Evolutionary conservation across 35 echinoderm and acorn worm species (phyloP).

Genomic region (Heliocidaris erythrogramma): DNA sequence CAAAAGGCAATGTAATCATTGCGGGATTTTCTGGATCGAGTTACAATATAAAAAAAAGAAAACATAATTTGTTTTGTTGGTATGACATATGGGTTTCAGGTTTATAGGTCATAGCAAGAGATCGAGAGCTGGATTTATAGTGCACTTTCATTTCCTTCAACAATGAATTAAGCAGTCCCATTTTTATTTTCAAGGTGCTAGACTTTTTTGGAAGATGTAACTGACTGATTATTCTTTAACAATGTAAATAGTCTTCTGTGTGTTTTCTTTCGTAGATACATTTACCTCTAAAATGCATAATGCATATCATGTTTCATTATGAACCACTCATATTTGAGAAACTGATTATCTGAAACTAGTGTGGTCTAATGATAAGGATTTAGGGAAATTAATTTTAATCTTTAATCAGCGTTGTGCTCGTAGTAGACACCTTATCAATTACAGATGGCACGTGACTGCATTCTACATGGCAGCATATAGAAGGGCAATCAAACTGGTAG

Average conservation of each 20-base stretch:
- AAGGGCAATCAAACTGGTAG: neutral
- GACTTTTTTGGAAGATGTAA: too few species aligned
- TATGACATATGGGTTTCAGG: neutral
- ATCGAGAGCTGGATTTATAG: neutral
- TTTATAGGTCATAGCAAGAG: neutral
- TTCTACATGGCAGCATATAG: neutral
- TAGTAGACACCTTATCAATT: conserved; percentile 4
- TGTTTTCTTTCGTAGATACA: neutral
- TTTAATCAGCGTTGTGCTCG: neutral
- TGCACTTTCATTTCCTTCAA: neutral
- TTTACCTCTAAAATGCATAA: neutral
- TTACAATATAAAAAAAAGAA: neutral
- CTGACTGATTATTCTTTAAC: neutral
- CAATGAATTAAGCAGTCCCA: neutral
- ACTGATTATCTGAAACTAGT: neutral
- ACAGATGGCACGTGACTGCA: neutral
- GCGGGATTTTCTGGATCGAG: neutral
- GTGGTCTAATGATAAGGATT: neutral
- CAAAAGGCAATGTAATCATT: neutral
- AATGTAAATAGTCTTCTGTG: neutral
- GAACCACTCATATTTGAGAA: neutral
- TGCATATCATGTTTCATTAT: neutral
- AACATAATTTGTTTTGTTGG: neutral
- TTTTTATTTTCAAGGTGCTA: neutral
- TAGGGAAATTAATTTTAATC: neutral